Evolutionary conservation across 2,888 invertebrate species (phyloP).

Genomic region (Zaprionus obscuricornis): DNA sequence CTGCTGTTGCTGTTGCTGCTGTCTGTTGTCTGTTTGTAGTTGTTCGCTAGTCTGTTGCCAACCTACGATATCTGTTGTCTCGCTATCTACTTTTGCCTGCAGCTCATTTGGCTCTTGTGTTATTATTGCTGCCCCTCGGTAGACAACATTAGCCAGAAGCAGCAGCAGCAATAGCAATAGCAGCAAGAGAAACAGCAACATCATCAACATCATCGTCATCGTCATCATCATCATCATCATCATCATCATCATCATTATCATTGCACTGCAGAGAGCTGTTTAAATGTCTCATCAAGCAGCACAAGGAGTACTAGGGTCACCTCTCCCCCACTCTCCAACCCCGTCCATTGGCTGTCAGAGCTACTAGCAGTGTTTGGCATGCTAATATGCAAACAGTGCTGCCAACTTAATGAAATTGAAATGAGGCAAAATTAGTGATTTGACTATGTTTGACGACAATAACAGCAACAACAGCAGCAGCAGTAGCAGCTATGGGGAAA

Average conservation of each 20-base stretch:
- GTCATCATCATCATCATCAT: conserved; percentile 22
- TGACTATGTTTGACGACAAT: too few relatives aligned
- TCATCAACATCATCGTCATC: conserved; percentile 8
- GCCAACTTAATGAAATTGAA: conserved; percentile 77
- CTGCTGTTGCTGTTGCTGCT: conserved; percentile 28
- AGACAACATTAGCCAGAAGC: conserved; percentile 55
- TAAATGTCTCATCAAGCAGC: conserved; percentile 64
- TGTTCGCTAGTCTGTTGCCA: conserved; percentile 32
- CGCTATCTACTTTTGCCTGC: conserved; percentile 64
- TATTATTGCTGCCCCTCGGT: conserved; percentile 43
- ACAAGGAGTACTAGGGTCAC: too few relatives aligned
- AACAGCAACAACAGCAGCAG: too few relatives aligned
- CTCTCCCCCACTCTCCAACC: too few relatives aligned
- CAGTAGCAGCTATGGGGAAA: too few relatives aligned
- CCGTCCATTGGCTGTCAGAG: too few relatives aligned
- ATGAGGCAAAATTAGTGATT: conserved; percentile 71
- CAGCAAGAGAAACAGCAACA: conserved; percentile 23
- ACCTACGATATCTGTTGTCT: conserved; percentile 34
- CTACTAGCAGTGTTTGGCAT: conserved; percentile 64
- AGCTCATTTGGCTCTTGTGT: conserved; percentile 64
- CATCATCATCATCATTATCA: conserved; percentile 29
- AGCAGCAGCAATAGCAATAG: conserved; percentile 52
- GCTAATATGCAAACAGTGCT: conserved; percentile 75
- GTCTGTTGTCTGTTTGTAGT: conserved; percentile 10
- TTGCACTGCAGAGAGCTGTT: conserved; percentile 67